These are phyloP conservation scores for Sebastes oblongus DNA, from an alignment of 2,797 vertebrate species.

Conservation along the genomic window DNA sequence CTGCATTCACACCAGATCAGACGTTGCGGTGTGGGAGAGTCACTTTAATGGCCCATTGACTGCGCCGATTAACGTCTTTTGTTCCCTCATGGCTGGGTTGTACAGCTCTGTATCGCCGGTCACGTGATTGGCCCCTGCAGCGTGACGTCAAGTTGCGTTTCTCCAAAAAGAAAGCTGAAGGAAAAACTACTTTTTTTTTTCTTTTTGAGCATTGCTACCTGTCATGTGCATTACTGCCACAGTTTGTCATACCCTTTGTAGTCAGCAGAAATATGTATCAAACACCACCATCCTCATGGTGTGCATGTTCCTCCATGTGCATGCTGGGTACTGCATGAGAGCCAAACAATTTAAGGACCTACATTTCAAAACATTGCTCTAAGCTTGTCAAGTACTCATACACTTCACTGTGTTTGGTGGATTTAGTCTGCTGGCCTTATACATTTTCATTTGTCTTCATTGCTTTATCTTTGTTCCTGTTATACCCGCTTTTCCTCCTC, in stretches of 20 bases:
- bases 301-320: neutral
- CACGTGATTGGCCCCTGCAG: too few species aligned
- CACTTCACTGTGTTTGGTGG: neutral
- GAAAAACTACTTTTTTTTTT: neutral
- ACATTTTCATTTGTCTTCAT: neutral
- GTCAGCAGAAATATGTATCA: neutral
- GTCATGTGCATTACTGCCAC: neutral
- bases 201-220: neutral
- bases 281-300: neutral
- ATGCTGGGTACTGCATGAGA: neutral
- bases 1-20: neutral
- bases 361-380: neutral
- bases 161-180: neutral
- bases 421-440: neutral
- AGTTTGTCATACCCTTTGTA: neutral
- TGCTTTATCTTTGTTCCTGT: neutral
- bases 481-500: neutral
- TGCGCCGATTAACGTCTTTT: neutral
- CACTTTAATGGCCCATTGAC: neutral
- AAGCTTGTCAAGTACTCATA: neutral
- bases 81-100: neutral
- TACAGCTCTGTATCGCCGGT: neutral
- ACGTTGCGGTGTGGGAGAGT: neutral
- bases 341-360: neutral
- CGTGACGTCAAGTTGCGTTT: neutral